Percentiles rank a stretch among this genome's conserved stretches.
These are phyloP conservation scores for Aricia agestis DNA, from an alignment of 1,140 invertebrate species.

Conservation along the genomic window DNA sequence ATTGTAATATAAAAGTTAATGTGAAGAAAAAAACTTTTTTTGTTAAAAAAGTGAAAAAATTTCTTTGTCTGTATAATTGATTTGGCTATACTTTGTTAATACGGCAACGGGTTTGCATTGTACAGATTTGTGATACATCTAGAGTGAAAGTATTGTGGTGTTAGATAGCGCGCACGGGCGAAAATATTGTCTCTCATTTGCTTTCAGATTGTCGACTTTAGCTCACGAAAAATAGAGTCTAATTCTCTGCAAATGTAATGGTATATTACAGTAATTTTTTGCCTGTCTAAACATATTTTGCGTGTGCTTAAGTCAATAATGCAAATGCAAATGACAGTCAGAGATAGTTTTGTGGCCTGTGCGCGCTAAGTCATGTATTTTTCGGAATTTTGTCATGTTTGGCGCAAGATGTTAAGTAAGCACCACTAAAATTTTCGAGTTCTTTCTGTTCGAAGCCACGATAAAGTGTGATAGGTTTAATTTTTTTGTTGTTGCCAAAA, in stretches of 20 bases:
- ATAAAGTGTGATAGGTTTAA: not conserved
- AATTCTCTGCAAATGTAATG: too few species aligned
- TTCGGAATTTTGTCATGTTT: not conserved
- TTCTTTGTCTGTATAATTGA: not conserved
- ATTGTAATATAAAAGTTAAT: conserved; percentile 1
- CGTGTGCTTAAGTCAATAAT: too few species aligned
- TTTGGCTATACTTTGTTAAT: conserved; percentile 1
- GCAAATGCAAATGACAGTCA: too few species aligned
- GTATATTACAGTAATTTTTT: too few species aligned
- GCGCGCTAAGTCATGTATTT: not conserved
- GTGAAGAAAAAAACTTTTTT: conserved; percentile 5
- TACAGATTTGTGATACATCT: not conserved
- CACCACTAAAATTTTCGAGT: not conserved
- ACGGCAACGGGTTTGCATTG: not conserved
- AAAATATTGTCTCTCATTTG: too few species aligned
- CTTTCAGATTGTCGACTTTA: too few species aligned
- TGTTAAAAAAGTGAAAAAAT: conserved; percentile 7
- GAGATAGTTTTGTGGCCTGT: too few species aligned
- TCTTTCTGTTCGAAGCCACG: not conserved
- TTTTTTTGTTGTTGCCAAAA: conserved; percentile 12
- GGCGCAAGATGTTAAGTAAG: not conserved
- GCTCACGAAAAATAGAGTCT: too few species aligned
- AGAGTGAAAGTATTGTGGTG: not conserved
- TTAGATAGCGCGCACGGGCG: too few species aligned
- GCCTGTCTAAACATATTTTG: too few species aligned